Conservation (phyloP, 2,888 invertebrate species). For the Axea sp. region DNA sequence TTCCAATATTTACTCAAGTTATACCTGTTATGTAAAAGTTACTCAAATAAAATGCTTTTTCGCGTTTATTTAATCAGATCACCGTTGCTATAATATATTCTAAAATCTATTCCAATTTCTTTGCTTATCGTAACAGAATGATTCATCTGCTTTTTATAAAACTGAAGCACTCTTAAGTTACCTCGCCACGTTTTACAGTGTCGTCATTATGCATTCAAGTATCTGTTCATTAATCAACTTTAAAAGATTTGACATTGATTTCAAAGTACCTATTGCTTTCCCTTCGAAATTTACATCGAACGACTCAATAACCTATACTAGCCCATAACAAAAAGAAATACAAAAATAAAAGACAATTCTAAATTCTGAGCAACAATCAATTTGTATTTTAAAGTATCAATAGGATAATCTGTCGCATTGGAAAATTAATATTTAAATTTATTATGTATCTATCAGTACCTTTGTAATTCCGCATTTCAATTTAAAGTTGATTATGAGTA, state of each 20-base stretch:
- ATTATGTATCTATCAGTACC: too few species aligned
- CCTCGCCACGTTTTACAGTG: slow-evolving; percentile 25
- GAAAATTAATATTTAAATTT: too few species aligned
- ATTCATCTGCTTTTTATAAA: slow-evolving; percentile 44
- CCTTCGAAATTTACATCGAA: slow-evolving; percentile 22
- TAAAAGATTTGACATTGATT: slow-evolving; percentile 59
- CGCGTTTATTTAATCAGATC: slow-evolving; percentile 18
- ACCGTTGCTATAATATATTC: background rate
- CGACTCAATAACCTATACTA: background rate
- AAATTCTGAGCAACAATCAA: too few species aligned
- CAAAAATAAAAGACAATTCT: too few species aligned
- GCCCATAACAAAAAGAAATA: too few species aligned
- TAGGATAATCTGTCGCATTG: too few species aligned
- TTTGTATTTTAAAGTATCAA: too few species aligned
- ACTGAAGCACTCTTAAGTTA: slow-evolving; percentile 21
- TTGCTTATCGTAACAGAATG: slow-evolving; percentile 34
- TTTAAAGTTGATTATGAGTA: too few species aligned
- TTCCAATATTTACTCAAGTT: too few species aligned
- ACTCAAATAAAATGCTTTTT: slow-evolving; percentile 3
- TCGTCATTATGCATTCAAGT: slow-evolving; percentile 60
- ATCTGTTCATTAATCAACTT: slow-evolving; percentile 64
- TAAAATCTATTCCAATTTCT: slow-evolving; percentile 20
- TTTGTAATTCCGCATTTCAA: too few species aligned
- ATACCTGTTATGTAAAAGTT: too few species aligned
- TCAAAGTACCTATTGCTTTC: slow-evolving; percentile 14